These are phyloP conservation scores for Acropora yongei DNA, from an alignment of 64 coral and sea anemone species.

Conservation along the genomic window DNA sequence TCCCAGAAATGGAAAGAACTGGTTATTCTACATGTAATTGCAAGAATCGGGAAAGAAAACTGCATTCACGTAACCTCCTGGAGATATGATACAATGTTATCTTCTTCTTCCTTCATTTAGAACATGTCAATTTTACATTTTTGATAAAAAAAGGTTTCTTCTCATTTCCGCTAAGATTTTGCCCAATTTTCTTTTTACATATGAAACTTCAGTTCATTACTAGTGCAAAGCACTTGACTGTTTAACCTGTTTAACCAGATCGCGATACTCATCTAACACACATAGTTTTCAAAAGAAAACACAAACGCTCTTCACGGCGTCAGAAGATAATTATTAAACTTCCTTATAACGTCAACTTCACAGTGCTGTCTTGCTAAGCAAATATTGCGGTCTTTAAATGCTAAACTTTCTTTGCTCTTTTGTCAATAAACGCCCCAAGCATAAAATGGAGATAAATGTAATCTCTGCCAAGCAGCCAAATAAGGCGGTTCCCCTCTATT, in stretches of 20 bases:
- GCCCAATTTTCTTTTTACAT: neutral
- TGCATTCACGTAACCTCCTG: neutral
- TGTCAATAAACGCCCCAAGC: neutral
- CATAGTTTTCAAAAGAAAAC: neutral
- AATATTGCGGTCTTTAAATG: neutral
- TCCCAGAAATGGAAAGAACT: neutral
- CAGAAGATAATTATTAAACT: neutral
- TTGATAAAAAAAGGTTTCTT: neutral
- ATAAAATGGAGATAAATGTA: neutral
- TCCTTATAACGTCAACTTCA: slow-evolving; percentile 14
- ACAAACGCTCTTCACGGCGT: neutral
- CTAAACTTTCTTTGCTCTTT: neutral
- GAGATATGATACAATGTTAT: neutral
- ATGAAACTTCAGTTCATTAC: neutral
- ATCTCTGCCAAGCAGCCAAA: neutral
- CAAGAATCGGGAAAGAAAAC: neutral
- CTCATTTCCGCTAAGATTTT: neutral
- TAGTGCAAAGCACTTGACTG: neutral
- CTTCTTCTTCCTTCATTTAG: neutral
- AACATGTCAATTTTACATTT: slow-evolving; percentile 16
- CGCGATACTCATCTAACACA: slow-evolving; percentile 22
- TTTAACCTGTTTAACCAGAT: slow-evolving; percentile 2
- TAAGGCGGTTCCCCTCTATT: neutral
- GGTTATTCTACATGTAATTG: neutral
- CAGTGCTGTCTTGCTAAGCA: neutral